Evolutionary conservation across 2,888 invertebrate genomes (phyloP).

Genomic region (Andrena hattorfiana): DNA sequence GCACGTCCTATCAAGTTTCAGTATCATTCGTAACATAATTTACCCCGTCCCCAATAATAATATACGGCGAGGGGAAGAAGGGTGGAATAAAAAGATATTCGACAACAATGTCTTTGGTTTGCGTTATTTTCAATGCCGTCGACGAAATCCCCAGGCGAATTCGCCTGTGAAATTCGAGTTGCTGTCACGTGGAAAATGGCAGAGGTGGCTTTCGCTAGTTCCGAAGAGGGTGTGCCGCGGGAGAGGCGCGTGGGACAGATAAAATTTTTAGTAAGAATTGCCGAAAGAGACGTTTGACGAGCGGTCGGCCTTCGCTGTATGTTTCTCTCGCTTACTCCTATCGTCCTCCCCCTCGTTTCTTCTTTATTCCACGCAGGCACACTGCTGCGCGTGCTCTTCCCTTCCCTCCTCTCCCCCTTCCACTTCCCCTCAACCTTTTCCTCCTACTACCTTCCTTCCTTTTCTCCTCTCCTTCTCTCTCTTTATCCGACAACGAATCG

Average conservation of each 20-base stretch:
- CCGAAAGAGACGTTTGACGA: conserved; percentile 72
- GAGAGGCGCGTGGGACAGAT: conserved; percentile 66
- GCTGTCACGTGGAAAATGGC: conserved; percentile 47
- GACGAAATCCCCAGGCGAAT: not conserved
- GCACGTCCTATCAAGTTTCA: too few relatives aligned
- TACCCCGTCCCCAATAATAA: too few relatives aligned
- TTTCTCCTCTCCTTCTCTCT: conserved; percentile 19
- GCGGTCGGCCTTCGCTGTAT: conserved; percentile 72
- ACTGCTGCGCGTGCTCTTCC: conserved; percentile 33
- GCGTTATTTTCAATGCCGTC: not conserved
- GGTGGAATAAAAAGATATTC: not conserved
- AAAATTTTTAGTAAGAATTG: conserved; percentile 74
- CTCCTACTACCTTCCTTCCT: not conserved
- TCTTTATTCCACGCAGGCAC: conserved; percentile 22
- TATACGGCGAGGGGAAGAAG: too few relatives aligned
- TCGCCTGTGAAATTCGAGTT: not conserved
- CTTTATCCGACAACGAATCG: not conserved
- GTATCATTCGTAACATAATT: too few relatives aligned
- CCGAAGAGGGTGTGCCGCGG: conserved; percentile 35
- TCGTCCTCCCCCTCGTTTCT: conserved; percentile 1
- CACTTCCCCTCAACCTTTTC: not conserved
- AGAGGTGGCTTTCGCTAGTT: conserved; percentile 24
- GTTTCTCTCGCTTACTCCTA: conserved; percentile 23
- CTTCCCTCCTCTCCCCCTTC: conserved; percentile 21
- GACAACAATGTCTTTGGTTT: not conserved